These are phyloP conservation scores for Etheostoma perlongum DNA, from an alignment of 2,797 vertebrate genomes.

Conservation along the genomic window DNA sequence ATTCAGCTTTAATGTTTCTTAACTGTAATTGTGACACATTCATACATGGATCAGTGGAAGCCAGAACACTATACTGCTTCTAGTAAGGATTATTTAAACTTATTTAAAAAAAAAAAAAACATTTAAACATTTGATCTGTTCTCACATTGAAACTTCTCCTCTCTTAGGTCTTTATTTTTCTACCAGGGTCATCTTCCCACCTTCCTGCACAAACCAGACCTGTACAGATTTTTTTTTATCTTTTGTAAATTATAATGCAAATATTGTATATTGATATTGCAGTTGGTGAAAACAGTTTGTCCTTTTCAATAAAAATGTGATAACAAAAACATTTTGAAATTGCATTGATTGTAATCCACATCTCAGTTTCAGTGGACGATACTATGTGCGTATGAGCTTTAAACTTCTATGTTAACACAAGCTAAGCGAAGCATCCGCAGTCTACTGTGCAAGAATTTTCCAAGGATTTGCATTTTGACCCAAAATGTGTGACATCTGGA, in stretches of 20 bases:
- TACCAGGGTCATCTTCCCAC: constrained; percentile 90
- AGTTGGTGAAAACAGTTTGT: constrained; percentile 84
- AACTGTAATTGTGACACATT: constrained; percentile 40
- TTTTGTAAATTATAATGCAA: constrained; percentile 87
- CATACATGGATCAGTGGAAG: constrained; percentile 41
- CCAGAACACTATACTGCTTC: constrained; percentile 41
- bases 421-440: not conserved
- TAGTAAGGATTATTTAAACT: constrained; percentile 31
- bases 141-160: constrained; percentile 68
- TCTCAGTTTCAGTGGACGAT: not conserved
- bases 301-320: constrained; percentile 91
- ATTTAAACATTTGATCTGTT: constrained; percentile 56
- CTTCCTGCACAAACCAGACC: constrained; percentile 92
- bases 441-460: constrained; percentile 20
- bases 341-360: constrained; percentile 39
- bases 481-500: constrained; percentile 52
- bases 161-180: constrained; percentile 87
- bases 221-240: constrained; percentile 90
- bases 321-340: constrained; percentile 43
- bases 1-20: constrained; percentile 26
- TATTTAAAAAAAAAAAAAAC: not conserved
- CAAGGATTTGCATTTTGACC: constrained; percentile 48
- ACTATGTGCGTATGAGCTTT: not conserved
- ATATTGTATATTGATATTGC: constrained; percentile 74
- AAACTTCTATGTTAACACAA: constrained; percentile 8